These are phyloP conservation scores for Atrichornis clamosus DNA, from an alignment of 2,113 vertebrate species.

Conservation along the genomic window DNA sequence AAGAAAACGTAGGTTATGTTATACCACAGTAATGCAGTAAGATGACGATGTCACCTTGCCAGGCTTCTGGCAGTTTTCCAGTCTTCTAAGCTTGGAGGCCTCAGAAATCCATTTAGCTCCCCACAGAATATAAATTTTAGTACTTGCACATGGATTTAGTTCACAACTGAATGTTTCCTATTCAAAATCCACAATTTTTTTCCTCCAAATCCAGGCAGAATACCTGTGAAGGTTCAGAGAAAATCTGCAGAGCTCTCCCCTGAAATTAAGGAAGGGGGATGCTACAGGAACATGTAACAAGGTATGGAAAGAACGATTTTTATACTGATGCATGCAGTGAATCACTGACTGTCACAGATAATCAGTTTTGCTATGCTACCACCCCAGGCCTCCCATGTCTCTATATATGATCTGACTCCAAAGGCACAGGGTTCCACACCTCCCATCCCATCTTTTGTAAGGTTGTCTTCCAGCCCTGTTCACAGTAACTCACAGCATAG, in stretches of 20 bases:
- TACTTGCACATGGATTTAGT: neutral
- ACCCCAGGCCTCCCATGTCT: neutral
- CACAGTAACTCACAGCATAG: neutral
- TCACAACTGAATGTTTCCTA: slow-evolving; percentile 6
- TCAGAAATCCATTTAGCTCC: neutral
- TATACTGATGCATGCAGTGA: neutral
- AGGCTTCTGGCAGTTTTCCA: slow-evolving; percentile 27
- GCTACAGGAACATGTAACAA: neutral
- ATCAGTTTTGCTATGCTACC: neutral
- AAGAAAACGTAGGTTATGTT: neutral
- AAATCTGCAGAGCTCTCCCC: neutral
- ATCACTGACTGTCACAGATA: neutral
- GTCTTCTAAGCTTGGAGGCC: neutral
- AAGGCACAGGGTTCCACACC: neutral
- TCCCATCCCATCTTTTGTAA: neutral
- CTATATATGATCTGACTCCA: neutral
- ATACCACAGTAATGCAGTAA: neutral
- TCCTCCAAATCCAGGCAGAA: neutral
- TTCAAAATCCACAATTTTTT: neutral
- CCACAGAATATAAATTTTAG: slow-evolving; percentile 24
- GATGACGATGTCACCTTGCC: neutral
- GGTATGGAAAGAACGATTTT: neutral
- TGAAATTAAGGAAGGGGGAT: neutral
- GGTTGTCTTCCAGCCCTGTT: neutral
- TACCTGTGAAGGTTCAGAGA: neutral